Conservation (phyloP, 2,797 vertebrate genomes). For the Spatula clypeata region DNA sequence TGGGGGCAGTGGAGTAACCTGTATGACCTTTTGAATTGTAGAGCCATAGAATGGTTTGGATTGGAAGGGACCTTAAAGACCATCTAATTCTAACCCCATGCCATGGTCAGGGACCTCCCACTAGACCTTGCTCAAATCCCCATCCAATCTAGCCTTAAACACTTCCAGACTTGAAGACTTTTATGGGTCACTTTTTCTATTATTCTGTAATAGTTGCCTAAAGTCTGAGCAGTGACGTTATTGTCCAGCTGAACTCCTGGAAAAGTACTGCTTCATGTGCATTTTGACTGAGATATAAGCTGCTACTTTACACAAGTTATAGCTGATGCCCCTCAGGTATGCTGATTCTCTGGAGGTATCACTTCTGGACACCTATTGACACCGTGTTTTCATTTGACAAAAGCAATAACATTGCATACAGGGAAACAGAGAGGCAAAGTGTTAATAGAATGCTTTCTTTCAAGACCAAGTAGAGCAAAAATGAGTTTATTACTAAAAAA, state of each 20-base stretch:
- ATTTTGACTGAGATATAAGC: background rate
- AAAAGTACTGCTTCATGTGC: background rate
- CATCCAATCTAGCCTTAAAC: no score
- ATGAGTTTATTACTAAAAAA: background rate
- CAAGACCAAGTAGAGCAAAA: background rate
- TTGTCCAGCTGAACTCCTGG: background rate
- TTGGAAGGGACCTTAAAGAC: no score
- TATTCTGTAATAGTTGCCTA: background rate
- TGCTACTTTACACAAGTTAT: background rate
- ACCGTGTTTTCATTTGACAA: background rate
- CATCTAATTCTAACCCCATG: no score
- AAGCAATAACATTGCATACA: background rate
- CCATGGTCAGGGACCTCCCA: no score
- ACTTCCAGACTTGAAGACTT: background rate
- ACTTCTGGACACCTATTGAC: background rate
- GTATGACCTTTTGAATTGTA: background rate
- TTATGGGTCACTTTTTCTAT: background rate
- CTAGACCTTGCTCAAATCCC: no score
- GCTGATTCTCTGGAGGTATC: background rate
- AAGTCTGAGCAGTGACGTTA: background rate
- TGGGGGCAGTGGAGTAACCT: background rate
- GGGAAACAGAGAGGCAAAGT: background rate
- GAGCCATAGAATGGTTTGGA: no score
- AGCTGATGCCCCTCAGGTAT: background rate
- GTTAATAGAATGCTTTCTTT: background rate